Evolutionary conservation across 2,113 vertebrate genomes (phyloP).

Genomic region (Propithecus coquereli): DNA sequence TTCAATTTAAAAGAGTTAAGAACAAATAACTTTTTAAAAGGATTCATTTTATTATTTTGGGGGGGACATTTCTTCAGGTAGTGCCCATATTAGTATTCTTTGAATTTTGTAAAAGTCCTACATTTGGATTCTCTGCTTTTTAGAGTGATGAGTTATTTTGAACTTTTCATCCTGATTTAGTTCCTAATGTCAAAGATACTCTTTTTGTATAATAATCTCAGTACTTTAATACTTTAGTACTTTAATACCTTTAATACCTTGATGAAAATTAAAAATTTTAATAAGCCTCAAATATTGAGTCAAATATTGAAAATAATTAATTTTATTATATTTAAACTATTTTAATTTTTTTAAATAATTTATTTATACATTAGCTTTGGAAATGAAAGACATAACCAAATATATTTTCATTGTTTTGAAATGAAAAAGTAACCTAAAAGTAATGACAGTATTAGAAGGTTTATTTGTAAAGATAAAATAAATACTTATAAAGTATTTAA

Average conservation of each 20-base stretch:
- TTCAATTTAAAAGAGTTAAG: background rate
- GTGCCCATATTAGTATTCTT: background rate
- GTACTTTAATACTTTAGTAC: background rate
- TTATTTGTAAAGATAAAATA: background rate
- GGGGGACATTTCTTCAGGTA: background rate
- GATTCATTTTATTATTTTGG: background rate
- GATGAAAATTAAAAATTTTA: constrained; percentile 8
- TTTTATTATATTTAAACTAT: background rate
- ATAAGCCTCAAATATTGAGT: background rate
- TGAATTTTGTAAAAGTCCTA: background rate
- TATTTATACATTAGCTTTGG: background rate
- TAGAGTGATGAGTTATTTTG: constrained; percentile 14
- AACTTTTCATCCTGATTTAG: background rate
- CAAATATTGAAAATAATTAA: background rate
- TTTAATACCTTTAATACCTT: background rate
- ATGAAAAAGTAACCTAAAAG: constrained; percentile 6
- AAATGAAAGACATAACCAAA: constrained; percentile 5
- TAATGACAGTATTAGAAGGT: background rate
- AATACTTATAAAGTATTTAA: constrained; percentile 5
- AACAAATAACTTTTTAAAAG: constrained; percentile 2
- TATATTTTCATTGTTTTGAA: background rate
- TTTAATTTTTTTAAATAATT: background rate
- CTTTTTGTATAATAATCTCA: background rate
- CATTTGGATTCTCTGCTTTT: background rate
- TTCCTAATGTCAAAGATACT: background rate